A percentile compares a stretch with the other conserved stretches of the same genome.
phyloP scores from a whole-genome alignment of 2,113 vertebrate species.

The Nothoprocta pentlandii region DNA sequence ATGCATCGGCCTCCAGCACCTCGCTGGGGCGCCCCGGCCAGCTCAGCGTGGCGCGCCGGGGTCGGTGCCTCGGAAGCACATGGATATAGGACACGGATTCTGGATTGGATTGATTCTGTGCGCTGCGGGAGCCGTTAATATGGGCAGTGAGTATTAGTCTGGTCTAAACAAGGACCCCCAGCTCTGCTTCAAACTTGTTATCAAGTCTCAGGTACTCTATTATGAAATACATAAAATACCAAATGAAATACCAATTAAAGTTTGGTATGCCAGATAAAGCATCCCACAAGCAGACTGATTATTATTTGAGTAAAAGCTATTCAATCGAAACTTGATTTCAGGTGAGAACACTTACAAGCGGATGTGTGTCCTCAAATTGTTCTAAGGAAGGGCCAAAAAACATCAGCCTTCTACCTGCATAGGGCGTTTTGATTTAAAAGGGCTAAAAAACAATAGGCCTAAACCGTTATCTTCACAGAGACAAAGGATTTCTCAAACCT shows the following conservation, averaged over 20 bases:
- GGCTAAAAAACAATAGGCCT: neutral
- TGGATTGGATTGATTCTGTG: neutral
- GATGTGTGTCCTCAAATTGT: accelerated
- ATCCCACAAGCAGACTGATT: neutral
- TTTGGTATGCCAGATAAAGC: neutral
- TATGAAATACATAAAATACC: neutral
- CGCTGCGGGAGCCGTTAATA: neutral
- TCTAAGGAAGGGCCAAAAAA: neutral
- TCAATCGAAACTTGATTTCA: neutral
- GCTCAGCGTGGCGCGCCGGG: too few species aligned
- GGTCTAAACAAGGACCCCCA: neutral
- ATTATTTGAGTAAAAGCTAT: neutral
- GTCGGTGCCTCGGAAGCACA: too few species aligned
- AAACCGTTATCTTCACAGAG: accelerated
- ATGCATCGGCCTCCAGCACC: neutral
- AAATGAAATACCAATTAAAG: neutral
- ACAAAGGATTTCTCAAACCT: neutral
- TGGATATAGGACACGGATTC: too few species aligned
- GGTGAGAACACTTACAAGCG: neutral
- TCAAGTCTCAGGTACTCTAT: neutral
- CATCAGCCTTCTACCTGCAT: neutral
- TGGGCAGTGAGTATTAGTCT: neutral
- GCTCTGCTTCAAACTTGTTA: neutral
- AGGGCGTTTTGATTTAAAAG: neutral
- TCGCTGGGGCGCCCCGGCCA: accelerated